These are phyloP conservation scores for Chondrosia reniformis DNA, from an alignment of 37 sponge, comb jelly and placozoan species.

Conservation along the genomic window DNA sequence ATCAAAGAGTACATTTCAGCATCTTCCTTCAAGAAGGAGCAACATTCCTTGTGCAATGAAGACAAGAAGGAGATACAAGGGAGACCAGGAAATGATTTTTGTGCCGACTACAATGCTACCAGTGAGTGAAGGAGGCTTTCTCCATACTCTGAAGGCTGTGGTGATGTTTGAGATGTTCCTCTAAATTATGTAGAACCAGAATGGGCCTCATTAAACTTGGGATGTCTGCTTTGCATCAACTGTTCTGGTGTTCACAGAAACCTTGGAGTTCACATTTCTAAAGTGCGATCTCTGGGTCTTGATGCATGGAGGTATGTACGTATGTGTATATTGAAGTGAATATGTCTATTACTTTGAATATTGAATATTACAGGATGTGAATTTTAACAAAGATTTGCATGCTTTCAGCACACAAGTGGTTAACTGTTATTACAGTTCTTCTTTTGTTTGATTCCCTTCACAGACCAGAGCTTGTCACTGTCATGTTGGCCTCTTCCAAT, in stretches of 20 bases:
- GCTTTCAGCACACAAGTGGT: no score
- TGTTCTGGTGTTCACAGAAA: slow-evolving; percentile 93
- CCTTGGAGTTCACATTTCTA: slow-evolving; percentile 84
- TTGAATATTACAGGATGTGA: no score
- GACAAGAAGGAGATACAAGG: slow-evolving; percentile 47
- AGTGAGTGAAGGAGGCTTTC: slow-evolving; percentile 55
- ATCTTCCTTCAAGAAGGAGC: slow-evolving; percentile 42
- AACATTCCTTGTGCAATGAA: slow-evolving; percentile 5
- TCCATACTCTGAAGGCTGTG: neutral
- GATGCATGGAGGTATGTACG: slow-evolving; percentile 87
- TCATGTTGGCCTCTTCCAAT: slow-evolving; percentile 78
- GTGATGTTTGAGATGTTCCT: neutral
- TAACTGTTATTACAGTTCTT: no score
- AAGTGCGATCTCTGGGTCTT: slow-evolving; percentile 70
- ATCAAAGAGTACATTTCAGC: slow-evolving; percentile 62
- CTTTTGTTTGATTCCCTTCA: neutral
- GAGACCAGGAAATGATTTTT: slow-evolving; percentile 73
- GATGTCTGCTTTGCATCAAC: slow-evolving; percentile 83
- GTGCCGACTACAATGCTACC: slow-evolving; percentile 79
- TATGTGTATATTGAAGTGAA: neutral
- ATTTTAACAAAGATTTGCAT: no score
- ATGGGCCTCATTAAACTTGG: slow-evolving; percentile 88
- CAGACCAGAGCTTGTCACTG: slow-evolving; percentile 71
- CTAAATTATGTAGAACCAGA: slow-evolving; percentile 65
- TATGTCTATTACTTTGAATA: neutral